These are phyloP conservation scores for Microcebus griseorufus DNA, from an alignment of 2,113 vertebrate genomes.

Conservation along the genomic window DNA sequence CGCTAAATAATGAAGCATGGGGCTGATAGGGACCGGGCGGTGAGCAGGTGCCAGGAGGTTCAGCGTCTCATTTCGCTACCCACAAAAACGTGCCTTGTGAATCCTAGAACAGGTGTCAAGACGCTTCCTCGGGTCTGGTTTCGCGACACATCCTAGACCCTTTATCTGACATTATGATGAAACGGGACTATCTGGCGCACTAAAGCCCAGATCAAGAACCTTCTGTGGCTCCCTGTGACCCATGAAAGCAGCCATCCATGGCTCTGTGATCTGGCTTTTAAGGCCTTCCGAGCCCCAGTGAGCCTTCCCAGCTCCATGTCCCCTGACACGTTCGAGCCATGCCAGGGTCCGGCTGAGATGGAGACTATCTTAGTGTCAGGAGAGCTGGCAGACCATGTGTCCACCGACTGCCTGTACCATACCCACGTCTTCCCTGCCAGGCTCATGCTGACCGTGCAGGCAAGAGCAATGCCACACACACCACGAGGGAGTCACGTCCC, in stretches of 20 bases:
- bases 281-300: neutral
- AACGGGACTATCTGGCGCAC: neutral
- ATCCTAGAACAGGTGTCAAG: neutral
- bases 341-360: neutral
- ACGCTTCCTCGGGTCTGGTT: neutral
- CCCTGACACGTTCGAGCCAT: neutral
- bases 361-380: neutral
- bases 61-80: neutral
- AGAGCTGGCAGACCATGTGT: neutral
- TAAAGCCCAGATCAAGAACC: neutral
- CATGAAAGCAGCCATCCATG: fast-evolving
- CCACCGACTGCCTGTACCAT: fast-evolving
- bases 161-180: neutral
- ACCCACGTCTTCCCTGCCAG: too few relatives aligned
- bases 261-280: neutral
- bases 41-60: fast-evolving
- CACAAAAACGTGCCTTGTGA: neutral
- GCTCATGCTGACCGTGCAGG: fast-evolving
- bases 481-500: fast-evolving
- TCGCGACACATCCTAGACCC: neutral
- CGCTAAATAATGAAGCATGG: neutral
- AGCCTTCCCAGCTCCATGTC: neutral
- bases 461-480: fast-evolving
- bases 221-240: neutral
- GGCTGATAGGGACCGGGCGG: neutral